phyloP scores from a whole-genome alignment of 2,113 vertebrate species.

The Microtus montanus region DNA sequence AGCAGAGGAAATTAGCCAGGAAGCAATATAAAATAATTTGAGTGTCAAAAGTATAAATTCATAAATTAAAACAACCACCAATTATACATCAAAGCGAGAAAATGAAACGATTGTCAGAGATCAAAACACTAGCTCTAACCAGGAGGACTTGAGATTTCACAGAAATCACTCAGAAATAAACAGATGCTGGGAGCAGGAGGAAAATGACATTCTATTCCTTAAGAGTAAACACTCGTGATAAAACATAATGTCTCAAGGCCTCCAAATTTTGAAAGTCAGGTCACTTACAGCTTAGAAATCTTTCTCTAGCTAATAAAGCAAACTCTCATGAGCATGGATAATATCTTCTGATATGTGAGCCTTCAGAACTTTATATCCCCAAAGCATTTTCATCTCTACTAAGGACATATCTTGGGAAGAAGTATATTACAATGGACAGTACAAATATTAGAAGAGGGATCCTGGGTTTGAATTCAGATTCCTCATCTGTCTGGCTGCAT shows the following conservation, averaged over 20 bases:
- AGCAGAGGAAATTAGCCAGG: constrained; percentile 1
- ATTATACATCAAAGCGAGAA: background rate
- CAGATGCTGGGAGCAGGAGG: background rate
- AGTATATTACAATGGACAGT: background rate
- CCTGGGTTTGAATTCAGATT: background rate
- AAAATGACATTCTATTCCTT: constrained; percentile 39
- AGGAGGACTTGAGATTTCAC: background rate
- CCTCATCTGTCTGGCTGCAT: background rate
- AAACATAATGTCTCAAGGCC: background rate
- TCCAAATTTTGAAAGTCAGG: constrained; percentile 6
- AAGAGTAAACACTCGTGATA: background rate
- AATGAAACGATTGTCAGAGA: background rate
- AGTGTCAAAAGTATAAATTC: background rate
- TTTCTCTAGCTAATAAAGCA: background rate
- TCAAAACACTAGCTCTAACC: constrained; percentile 39
- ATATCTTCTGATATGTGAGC: background rate
- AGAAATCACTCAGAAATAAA: constrained; percentile 22
- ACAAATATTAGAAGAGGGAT: background rate
- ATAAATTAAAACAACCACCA: background rate
- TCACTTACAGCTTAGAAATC: constrained; percentile 22
- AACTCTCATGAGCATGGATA: background rate
- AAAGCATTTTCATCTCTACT: background rate
- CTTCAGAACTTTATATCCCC: background rate
- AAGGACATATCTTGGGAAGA: background rate
- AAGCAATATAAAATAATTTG: background rate